These are phyloP conservation scores for Panorpa germanica DNA, from an alignment of 2,888 invertebrate species.

Conservation along the genomic window DNA sequence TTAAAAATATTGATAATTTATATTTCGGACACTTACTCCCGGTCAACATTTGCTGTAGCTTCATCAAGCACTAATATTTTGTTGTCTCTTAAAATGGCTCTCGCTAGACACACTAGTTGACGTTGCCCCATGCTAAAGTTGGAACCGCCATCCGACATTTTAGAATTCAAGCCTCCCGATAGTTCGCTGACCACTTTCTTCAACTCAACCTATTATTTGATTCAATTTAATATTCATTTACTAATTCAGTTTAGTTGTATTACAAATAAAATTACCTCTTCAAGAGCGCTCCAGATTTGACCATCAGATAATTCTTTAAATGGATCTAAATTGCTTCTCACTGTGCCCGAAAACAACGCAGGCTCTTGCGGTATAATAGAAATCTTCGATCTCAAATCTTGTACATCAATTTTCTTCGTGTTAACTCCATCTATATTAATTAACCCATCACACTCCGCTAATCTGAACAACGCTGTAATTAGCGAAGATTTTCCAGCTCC, in stretches of 20 bases:
- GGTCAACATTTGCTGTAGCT: slow-evolving; percentile 83
- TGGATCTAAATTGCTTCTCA: slow-evolving; percentile 74
- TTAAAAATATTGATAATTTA: slow-evolving; percentile 7
- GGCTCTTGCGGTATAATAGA: slow-evolving; percentile 91
- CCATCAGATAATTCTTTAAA: slow-evolving; percentile 53
- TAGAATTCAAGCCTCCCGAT: slow-evolving; percentile 34
- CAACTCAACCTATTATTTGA: slow-evolving; percentile 43
- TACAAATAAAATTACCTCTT: slow-evolving; percentile 27
- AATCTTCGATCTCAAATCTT: slow-evolving; percentile 60
- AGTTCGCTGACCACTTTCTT: slow-evolving; percentile 46
- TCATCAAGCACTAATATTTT: slow-evolving; percentile 74
- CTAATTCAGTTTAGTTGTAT: slow-evolving; percentile 2
- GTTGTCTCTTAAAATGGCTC: slow-evolving; percentile 61
- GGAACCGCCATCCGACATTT: slow-evolving; percentile 56
- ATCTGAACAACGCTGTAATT: slow-evolving; percentile 65
- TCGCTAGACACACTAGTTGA: slow-evolving; percentile 72
- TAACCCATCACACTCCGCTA: slow-evolving; percentile 58
- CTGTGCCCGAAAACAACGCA: slow-evolving; percentile 64
- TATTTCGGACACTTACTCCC: slow-evolving; percentile 34
- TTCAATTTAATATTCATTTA: slow-evolving; percentile 1
- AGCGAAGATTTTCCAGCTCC: slow-evolving; percentile 78
- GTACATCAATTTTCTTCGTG: slow-evolving; percentile 49
- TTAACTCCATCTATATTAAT: slow-evolving; percentile 60
- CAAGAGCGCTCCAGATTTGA: slow-evolving; percentile 58
- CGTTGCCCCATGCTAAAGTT: slow-evolving; percentile 81